These are phyloP conservation scores for Helleia helle DNA, from an alignment of 2,888 invertebrate genomes.

Conservation along the genomic window DNA sequence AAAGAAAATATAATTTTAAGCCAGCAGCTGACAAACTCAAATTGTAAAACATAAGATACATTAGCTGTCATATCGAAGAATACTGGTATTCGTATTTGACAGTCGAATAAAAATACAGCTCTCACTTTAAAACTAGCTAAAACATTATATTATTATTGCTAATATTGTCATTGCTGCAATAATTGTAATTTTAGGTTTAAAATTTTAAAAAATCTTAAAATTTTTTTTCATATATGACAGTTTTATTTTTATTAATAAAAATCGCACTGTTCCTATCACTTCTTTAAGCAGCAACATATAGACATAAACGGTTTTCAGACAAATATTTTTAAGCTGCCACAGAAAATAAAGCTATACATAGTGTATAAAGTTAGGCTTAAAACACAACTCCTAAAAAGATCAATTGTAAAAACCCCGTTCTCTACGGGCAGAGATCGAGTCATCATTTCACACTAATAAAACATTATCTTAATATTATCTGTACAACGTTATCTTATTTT, in stretches of 20 bases:
- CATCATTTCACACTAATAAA: constrained; percentile 3
- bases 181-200: too few relatives aligned
- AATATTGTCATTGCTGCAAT: too few relatives aligned
- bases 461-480: not conserved
- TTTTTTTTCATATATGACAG: too few relatives aligned
- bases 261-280: not conserved
- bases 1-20: too few relatives aligned
- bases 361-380: not conserved
- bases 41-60: not conserved
- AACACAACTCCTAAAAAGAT: constrained; percentile 7
- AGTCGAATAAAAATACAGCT: not conserved
- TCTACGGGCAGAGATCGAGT: not conserved
- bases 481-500: constrained; percentile 1
- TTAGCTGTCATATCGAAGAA: not conserved
- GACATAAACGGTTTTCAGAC: not conserved
- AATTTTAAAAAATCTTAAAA: too few relatives aligned
- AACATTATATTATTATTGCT: too few relatives aligned
- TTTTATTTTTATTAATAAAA: too few relatives aligned
- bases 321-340: not conserved
- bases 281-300: not conserved
- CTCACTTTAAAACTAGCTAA: too few relatives aligned
- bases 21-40: not conserved
- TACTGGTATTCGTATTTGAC: not conserved
- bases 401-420: not conserved
- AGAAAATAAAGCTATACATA: constrained; percentile 1